Evolutionary conservation across 1,140 invertebrate species (phyloP).

Genomic region (Nebria ingens): DNA sequence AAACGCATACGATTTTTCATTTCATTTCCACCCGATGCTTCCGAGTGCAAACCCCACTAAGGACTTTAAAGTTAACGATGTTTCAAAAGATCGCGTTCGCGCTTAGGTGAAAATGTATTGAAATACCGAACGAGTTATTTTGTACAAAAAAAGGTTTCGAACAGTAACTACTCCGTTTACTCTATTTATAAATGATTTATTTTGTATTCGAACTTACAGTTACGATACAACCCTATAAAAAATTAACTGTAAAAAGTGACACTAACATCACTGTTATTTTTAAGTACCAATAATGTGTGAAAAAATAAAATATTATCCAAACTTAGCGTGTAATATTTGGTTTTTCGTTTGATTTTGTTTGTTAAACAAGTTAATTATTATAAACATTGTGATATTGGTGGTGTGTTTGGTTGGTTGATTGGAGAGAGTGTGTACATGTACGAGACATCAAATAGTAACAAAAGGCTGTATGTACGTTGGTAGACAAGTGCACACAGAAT

Average conservation of each 20-base stretch:
- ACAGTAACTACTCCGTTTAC: neutral
- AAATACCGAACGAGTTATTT: neutral
- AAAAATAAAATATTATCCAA: conserved; percentile 8
- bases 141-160: neutral
- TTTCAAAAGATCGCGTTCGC: too few relatives aligned
- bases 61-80: too few relatives aligned
- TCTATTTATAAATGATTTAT: conserved; percentile 8
- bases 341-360: neutral
- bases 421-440: neutral
- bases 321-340: too few relatives aligned
- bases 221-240: conserved; percentile 11
- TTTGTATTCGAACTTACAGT: conserved; percentile 12
- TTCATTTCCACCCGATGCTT: neutral
- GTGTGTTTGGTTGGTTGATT: too few relatives aligned
- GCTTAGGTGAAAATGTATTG: neutral
- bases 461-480: conserved; percentile 1
- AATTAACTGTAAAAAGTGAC: conserved; percentile 1
- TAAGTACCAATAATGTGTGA: conserved; percentile 3
- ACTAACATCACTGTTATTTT: neutral
- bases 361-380: neutral
- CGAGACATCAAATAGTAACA: too few relatives aligned
- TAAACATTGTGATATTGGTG: neutral
- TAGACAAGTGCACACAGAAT: conserved; percentile 1
- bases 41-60: neutral
- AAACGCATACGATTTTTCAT: neutral